Base-by-base conservation (phyloP, 2,797 vertebrate species). In the Sebastes dallii region DNA sequence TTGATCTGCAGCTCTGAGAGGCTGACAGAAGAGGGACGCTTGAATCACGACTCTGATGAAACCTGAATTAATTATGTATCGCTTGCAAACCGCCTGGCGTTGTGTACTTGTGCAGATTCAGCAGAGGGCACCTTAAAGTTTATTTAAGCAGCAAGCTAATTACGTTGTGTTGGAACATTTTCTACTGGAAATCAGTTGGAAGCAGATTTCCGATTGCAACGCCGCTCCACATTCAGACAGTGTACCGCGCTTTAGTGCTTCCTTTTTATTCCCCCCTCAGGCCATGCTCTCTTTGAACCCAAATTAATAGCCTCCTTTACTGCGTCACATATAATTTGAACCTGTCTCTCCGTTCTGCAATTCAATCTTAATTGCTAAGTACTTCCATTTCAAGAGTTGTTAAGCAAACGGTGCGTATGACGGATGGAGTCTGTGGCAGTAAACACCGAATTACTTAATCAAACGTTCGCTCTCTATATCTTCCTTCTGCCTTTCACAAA, bases 371-470 rank as follows among this genome's bases (percentile, higher is more conserved):
- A 93, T 92, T 91, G 90, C 91, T 66, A 78, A 91, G 85, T 81
- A 62, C 84, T 88, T 93, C 84, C 78, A 93, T 92, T 89, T 91
- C 82, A 84, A 86, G 92, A 92, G 91, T 86, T 90, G 90, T 93
- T 93, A 84, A 85, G 83, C 86, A 77, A 93, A 86, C 74, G 67
- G 84, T 20, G 56, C 20, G 30, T 81, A 83, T 89, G 88, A 91
- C 61, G 12, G 88, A 88, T 85, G 88, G 88, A 91, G 84, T 83
- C 72, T 52, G 80, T 67, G 78, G 77, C 80, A 68, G 88, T 91
- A 92, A 94, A 93, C 89, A 86, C 59, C 3, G 22, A 88, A 92
- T 88, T 65, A 89, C 86, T 91, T 78, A 66, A 86, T 91, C 87
- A 83, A 76, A 76, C 2, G 34, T 36, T 42, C 16, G 20, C 64